phyloP scores from a whole-genome alignment of 2,888 invertebrate genomes.

The Sarcophaga variegata region DNA sequence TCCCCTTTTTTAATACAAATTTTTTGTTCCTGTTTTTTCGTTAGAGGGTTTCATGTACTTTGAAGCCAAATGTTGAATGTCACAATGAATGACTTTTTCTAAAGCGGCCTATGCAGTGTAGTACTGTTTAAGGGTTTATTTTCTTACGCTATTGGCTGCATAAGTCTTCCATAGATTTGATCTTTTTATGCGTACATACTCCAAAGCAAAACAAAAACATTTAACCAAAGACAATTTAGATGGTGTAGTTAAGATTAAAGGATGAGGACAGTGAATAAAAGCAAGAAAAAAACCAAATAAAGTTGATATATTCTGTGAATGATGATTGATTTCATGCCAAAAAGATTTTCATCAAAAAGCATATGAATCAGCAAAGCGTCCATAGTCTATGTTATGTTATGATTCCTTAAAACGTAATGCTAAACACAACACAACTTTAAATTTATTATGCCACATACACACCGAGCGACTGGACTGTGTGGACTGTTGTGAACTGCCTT shows the following conservation, averaged over 20 bases:
- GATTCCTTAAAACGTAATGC: slow-evolving; percentile 25
- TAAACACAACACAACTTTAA: slow-evolving; percentile 9
- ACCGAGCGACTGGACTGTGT: background rate
- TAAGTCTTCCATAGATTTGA: slow-evolving; percentile 43
- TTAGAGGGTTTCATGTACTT: slow-evolving; percentile 20
- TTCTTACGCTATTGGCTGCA: slow-evolving; percentile 33
- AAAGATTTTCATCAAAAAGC: slow-evolving; percentile 64
- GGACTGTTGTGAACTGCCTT: slow-evolving; percentile 17
- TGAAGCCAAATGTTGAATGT: slow-evolving; percentile 45
- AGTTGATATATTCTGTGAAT: slow-evolving; percentile 61
- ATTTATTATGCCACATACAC: no score
- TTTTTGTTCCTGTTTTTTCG: slow-evolving; percentile 2
- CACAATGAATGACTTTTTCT: slow-evolving; percentile 43
- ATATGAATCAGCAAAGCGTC: slow-evolving; percentile 1
- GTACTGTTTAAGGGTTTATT: slow-evolving; percentile 54
- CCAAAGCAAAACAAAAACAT: background rate
- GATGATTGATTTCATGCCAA: slow-evolving; percentile 69
- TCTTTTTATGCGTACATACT: slow-evolving; percentile 3
- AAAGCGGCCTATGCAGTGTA: slow-evolving; percentile 18
- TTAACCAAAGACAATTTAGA: slow-evolving; percentile 54
- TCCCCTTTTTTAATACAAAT: background rate
- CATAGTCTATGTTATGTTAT: background rate
- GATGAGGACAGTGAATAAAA: slow-evolving; percentile 26
- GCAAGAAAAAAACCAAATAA: slow-evolving; percentile 13
- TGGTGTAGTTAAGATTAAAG: slow-evolving; percentile 50